phyloP scores from a whole-genome alignment of 2,113 vertebrate genomes.

The Excalfactoria chinensis region DNA sequence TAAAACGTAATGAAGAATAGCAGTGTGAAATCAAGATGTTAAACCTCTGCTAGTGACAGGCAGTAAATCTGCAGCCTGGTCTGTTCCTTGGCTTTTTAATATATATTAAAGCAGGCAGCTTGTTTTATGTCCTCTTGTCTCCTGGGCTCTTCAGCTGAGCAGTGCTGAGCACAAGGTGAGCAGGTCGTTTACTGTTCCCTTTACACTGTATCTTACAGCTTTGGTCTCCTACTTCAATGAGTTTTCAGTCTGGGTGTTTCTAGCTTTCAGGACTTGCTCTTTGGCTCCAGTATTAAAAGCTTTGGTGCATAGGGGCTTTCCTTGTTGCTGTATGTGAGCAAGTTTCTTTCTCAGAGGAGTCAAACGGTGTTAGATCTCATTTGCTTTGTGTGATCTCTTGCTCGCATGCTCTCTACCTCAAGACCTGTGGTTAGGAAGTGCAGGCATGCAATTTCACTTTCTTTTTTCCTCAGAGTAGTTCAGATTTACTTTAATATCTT shows the following conservation, averaged over 20 bases:
- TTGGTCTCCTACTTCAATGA: background rate
- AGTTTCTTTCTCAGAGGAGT: background rate
- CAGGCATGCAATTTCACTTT: background rate
- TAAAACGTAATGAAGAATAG: slow-evolving; percentile 43
- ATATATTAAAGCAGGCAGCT: background rate
- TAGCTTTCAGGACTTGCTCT: background rate
- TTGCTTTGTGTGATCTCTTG: background rate
- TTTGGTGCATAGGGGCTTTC: background rate
- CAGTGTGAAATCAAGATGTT: slow-evolving; percentile 59
- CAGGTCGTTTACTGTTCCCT: background rate
- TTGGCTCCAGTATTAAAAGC: background rate
- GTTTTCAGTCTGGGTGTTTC: background rate
- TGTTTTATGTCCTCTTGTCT: background rate
- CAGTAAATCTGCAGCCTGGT: slow-evolving; percentile 21
- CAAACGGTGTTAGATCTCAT: rapidly evolving
- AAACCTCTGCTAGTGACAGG: slow-evolving; percentile 29
- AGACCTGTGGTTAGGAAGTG: background rate
- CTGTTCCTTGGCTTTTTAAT: slow-evolving; percentile 1
- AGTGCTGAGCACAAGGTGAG: background rate
- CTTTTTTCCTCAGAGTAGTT: background rate
- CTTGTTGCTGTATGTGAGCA: background rate
- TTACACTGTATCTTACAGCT: background rate
- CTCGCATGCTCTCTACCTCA: rapidly evolving
- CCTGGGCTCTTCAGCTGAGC: background rate
- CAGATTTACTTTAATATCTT: background rate